Percentiles rank a stretch among this genome's conserved stretches.
Evolutionary conservation across 2,888 invertebrate species (phyloP).

Genomic region (Acrocyrtus sp.): DNA sequence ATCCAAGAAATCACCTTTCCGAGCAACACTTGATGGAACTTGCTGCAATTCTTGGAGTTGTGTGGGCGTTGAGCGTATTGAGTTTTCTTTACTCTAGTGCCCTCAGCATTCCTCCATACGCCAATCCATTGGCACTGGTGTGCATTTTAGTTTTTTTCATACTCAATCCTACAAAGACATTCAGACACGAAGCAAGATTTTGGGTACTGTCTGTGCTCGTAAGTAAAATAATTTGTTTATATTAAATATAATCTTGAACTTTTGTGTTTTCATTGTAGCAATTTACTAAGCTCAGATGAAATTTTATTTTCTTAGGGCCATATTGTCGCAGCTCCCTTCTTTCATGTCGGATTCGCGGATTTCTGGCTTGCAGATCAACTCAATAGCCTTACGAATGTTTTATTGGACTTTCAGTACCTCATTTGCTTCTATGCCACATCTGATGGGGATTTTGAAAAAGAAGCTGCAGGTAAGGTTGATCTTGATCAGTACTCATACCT

Average conservation of each 20-base stretch:
- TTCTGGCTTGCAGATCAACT: conserved; percentile 98
- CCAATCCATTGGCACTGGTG: conserved; percentile 86
- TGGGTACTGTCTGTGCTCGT: conserved; percentile 91
- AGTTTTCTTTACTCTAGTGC: conserved; percentile 84
- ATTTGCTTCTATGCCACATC: conserved; percentile 90
- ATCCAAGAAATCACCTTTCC: conserved; percentile 92
- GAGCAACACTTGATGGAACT: conserved; percentile 96
- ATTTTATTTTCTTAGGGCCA: conserved; percentile 82
- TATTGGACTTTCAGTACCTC: conserved; percentile 94
- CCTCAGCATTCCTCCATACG: conserved; percentile 89
- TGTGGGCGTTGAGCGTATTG: conserved; percentile 92
- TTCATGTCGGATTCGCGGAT: conserved; percentile 94
- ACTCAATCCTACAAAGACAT: conserved; percentile 90
- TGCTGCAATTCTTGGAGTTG: conserved; percentile 91
- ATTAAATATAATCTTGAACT: no score
- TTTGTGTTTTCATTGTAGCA: no score
- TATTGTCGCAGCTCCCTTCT: conserved; percentile 89
- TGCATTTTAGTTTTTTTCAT: conserved; percentile 83
- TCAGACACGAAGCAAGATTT: conserved; percentile 83
- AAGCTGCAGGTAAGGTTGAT: conserved; percentile 71
- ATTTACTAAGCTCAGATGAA: neutral
- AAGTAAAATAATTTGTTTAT: no score
- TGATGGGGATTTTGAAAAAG: conserved; percentile 66
- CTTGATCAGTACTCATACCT: neutral
- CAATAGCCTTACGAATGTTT: conserved; percentile 76